phyloP scores from a whole-genome alignment of 53 echinoderm and acorn worm genomes.

The Stichopus horrens region DNA sequence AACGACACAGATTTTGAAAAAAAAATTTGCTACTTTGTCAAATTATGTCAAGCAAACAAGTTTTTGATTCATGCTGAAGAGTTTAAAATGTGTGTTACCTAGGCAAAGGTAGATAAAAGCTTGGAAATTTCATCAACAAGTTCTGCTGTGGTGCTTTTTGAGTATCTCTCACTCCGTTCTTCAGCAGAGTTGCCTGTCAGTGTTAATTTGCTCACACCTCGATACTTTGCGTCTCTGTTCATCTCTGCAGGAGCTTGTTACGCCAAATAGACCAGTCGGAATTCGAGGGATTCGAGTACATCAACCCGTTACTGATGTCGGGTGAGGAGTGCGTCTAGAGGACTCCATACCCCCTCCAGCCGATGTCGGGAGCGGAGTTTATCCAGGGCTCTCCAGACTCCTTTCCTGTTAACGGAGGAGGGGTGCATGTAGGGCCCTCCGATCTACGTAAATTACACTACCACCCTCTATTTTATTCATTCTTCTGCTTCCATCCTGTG shows the following conservation, averaged over 20 bases:
- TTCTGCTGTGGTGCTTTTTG: no score
- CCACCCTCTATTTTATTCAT: neutral
- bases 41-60: no score
- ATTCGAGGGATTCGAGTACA: constrained; percentile 98
- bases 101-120: no score
- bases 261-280: constrained; percentile 91
- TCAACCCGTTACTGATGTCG: constrained; percentile 96
- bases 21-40: no score
- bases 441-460: neutral
- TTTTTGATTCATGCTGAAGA: no score
- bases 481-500: neutral
- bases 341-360: no score
- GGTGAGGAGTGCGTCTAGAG: constrained; percentile 88
- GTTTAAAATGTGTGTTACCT: no score
- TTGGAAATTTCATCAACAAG: no score
- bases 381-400: constrained; percentile 56
- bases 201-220: neutral
- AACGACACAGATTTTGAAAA: no score
- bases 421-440: constrained; percentile 70
- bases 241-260: constrained; percentile 1
- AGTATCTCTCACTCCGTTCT: no score
- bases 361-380: no score
- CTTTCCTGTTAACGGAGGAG: constrained; percentile 90
- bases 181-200: no score
- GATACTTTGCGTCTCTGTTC: neutral